Base-by-base conservation (phyloP, 2,888 invertebrate genomes). In the Adelphocoris suturalis region DNA sequence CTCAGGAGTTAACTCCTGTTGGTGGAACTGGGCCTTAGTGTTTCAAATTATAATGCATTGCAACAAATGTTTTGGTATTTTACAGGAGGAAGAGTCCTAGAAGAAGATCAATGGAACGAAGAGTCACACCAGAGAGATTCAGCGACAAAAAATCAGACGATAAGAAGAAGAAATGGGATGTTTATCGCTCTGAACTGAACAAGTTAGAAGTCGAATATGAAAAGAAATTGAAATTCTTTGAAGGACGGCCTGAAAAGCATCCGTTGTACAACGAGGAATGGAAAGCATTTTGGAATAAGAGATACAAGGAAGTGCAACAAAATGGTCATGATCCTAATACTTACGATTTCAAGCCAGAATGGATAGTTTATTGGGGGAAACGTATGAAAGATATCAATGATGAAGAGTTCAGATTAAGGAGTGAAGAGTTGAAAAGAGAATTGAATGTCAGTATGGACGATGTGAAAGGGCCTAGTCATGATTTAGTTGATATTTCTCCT, bases 211-310 rank as follows among this genome's bases (percentile, higher is more conserved):
- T 91, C 37, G 92, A 92, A 46, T 90, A 92, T 91, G 91, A 91
- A 13, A 92, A 92, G 12, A 92, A 92, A 0, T 94, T 96, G 9
- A 95, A 96, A 89, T 96, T 96, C 91, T 96, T 97, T 92, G 96
- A 97, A 92, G 96, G 96, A 92, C 96, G 97, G 92, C 98, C 98
- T 0, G 97, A 98, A 93, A 97, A 97, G 92, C 97, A 98, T 93
- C 97, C 97, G 0, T 95, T 96, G 3, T 98, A 98, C 93, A 96
- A 97, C 0, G 97, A 97, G 81, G 98, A 98, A 93, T 98, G 98
- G 98, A 97, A 97, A 93, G 96, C 96, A 93, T 97, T 97, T 93
- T 98, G 97, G 97, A 97, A 97, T 93, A 94, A 95, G 13, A 95
- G 97, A 0, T 97, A 97, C 93, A 97, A 96, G 93, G 97, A 97